Base-by-base conservation (phyloP, 2,888 invertebrate species). In the Lycia hirtaria region DNA sequence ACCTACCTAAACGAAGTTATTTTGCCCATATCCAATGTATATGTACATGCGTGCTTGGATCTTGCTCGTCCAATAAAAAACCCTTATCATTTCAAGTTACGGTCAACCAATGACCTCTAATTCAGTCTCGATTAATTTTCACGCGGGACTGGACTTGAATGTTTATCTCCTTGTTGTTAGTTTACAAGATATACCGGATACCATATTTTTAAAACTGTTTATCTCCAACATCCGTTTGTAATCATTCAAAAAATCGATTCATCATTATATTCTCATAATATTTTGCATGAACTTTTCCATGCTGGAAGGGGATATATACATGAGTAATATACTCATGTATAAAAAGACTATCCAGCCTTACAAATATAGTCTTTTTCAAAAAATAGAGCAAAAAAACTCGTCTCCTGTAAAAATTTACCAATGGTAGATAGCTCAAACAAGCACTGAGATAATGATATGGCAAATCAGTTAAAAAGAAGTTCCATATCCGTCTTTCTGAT, bases 151-250 rank as follows among this genome's bases (percentile, higher is more conserved):
- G 41, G 15, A 17, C n/a, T 10, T 41, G 15, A 47, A 24, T 47
- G 33, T 33, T 47, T 24, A 47, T 24, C 19, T 12, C 22, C 41
- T 15, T 35, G 17, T 43, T 48, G 41, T 43, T 37, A 37, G 43
- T 44, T 49, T 22, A 20, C 38, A 22, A 44, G 19, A 44, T 56
- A 44, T 33, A 41, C 35, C 33, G 52, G 57, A 52, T 57, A 57
- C 19, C 10, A 17, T 52, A 48, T 48, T 30, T 56, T 57, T 30
- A 35, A n/a, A 37, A n/a, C 12, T 41, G 52, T 57, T 57, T 57
- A 52, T 37, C 22, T 7, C 22, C 10, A 49, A 41, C 47, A 40
- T 59, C 54, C 59, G 50, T 45, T n/a, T 50, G 50, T 26, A 48
- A 45, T 45, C 3, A 17, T 30, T 57, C 51, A 41, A 19, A 38